A percentile compares a stretch with the other conserved stretches of the same genome.
Evolutionary conservation across 2,888 invertebrate species (phyloP).

Genomic region (Shargacucullia verbasci): DNA sequence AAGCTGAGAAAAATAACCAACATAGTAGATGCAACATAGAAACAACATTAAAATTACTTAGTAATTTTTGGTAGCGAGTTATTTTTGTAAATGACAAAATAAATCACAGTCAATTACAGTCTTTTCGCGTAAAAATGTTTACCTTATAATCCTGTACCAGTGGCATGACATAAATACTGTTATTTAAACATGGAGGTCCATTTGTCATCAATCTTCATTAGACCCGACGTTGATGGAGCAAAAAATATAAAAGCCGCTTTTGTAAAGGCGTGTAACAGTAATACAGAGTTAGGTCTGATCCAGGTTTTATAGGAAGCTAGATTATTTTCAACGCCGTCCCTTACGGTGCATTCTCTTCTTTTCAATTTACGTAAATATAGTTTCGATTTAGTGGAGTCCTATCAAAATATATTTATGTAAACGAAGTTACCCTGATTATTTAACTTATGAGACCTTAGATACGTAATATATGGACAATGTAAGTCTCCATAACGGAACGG

Average conservation of each 20-base stretch:
- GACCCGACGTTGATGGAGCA: slow-evolving; percentile 31
- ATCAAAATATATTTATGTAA: background rate
- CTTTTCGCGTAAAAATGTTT: slow-evolving; percentile 18
- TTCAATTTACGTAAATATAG: background rate
- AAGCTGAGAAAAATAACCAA: background rate
- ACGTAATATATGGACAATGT: background rate
- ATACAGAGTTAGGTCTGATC: slow-evolving; percentile 25
- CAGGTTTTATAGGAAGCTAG: slow-evolving; percentile 14
- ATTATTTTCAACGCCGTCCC: background rate
- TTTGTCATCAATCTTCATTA: slow-evolving; percentile 56
- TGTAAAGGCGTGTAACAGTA: slow-evolving; percentile 31
- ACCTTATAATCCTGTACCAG: slow-evolving; percentile 25
- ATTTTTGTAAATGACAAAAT: slow-evolving; percentile 31
- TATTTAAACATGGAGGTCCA: slow-evolving; percentile 31
- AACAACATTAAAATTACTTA: too few relatives aligned
- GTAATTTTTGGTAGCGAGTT: background rate
- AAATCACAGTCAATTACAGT: slow-evolving; percentile 29
- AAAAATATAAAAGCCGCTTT: slow-evolving; percentile 45
- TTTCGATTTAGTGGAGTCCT: background rate
- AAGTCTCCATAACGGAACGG: too few relatives aligned
- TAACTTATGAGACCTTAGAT: background rate
- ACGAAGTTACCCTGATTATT: background rate
- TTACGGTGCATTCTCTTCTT: background rate
- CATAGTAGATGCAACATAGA: background rate
- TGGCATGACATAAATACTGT: slow-evolving; percentile 33